Conservation (phyloP, 64 coral and sea anemone genomes). For the Actinia tenebrosa region DNA sequence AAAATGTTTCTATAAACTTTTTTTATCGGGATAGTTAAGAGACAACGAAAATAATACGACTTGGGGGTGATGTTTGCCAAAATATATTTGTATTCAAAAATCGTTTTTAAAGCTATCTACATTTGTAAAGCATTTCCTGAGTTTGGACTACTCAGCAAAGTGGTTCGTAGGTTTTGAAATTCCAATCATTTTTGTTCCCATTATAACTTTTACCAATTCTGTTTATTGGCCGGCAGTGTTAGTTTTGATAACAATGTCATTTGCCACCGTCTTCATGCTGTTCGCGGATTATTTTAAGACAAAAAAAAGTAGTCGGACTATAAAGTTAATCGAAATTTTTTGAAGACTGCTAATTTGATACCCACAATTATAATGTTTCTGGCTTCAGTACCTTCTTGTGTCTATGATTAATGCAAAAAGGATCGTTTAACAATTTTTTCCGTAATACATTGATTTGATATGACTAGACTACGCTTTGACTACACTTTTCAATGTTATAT, state of each 20-base stretch:
- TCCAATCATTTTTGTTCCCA: neutral
- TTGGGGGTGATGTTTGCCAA: neutral
- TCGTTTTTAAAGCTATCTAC: neutral
- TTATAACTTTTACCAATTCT: neutral
- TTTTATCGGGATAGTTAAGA: too few species aligned
- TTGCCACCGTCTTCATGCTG: neutral
- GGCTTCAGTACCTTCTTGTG: neutral
- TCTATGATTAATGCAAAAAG: neutral
- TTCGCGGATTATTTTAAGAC: neutral
- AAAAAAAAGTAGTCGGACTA: neutral
- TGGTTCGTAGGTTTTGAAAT: neutral
- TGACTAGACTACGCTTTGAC: neutral
- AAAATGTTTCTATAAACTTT: too few species aligned
- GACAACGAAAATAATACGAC: too few species aligned
- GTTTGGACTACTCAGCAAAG: neutral
- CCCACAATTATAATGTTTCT: neutral
- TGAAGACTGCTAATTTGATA: neutral
- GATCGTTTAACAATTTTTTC: neutral
- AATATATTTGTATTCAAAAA: neutral
- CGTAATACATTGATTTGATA: neutral
- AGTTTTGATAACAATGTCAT: neutral
- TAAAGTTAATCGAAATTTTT: neutral
- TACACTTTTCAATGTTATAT: neutral
- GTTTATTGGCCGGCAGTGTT: neutral
- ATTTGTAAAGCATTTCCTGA: conserved; percentile 9